These are phyloP conservation scores for Junonia oenone DNA, from an alignment of 2,888 invertebrate genomes.

Conservation along the genomic window DNA sequence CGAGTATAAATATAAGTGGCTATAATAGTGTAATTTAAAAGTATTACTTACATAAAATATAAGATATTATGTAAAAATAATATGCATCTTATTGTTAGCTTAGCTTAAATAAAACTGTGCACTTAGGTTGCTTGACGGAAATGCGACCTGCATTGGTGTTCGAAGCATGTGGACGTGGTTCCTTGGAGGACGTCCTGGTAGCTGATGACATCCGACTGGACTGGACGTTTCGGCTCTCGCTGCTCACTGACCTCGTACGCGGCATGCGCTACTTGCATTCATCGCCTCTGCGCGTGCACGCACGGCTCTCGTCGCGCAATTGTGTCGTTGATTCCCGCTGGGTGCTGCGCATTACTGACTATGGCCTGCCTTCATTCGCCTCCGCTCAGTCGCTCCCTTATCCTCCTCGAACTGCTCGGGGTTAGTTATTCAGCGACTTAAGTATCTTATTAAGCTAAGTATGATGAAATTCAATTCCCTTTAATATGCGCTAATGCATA, in stretches of 20 bases:
- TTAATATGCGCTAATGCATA: too few relatives aligned
- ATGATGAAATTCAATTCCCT: too few relatives aligned
- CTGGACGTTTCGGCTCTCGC: constrained; percentile 96
- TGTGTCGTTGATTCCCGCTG: constrained; percentile 97
- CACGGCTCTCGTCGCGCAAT: constrained; percentile 91
- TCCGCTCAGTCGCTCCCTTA: constrained; percentile 85
- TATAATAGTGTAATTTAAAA: background rate
- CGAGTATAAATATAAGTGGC: too few relatives aligned
- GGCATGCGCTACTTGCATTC: constrained; percentile 95
- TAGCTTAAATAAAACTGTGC: background rate
- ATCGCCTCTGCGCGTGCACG: constrained; percentile 90
- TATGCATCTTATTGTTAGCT: background rate
- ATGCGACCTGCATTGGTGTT: constrained; percentile 90
- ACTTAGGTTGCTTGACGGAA: constrained; percentile 86
- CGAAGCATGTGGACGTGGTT: constrained; percentile 93
- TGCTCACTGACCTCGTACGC: constrained; percentile 94
- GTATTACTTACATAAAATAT: background rate
- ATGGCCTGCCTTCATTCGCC: constrained; percentile 88
- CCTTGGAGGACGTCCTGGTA: constrained; percentile 91
- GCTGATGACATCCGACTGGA: constrained; percentile 95
- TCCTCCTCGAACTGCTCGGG: constrained; percentile 83
- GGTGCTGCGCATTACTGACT: constrained; percentile 96
- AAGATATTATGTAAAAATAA: background rate
- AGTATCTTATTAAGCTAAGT: background rate
- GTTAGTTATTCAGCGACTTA: constrained; percentile 50